Conservation (phyloP, 2,797 vertebrate species). For the Notamacropus eugenii region DNA sequence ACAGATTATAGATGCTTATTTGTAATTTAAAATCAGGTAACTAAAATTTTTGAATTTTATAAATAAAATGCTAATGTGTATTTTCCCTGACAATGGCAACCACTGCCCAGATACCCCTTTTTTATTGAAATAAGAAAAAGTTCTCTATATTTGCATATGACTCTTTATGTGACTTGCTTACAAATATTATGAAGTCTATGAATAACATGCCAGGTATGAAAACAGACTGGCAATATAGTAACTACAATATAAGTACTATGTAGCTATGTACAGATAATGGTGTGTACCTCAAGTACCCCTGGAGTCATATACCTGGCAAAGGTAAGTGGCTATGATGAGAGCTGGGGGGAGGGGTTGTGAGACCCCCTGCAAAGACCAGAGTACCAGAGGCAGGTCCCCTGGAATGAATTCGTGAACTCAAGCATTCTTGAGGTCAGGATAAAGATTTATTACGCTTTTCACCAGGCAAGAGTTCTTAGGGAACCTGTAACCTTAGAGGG, state of each 20-base stretch:
- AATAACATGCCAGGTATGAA: conserved; percentile 45
- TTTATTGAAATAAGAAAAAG: conserved; percentile 13
- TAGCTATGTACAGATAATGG: not conserved
- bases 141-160: conserved; percentile 47
- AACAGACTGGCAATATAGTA: conserved; percentile 33
- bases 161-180: conserved; percentile 33
- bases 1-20: not conserved
- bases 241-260: conserved; percentile 34
- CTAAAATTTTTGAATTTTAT: not conserved
- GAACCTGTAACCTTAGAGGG: too few relatives aligned
- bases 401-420: too few relatives aligned
- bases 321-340: not conserved
- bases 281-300: not conserved
- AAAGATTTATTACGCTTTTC: too few relatives aligned
- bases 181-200: conserved; percentile 24
- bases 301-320: conserved; percentile 12
- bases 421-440: too few relatives aligned
- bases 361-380: too few relatives aligned
- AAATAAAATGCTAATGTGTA: not conserved
- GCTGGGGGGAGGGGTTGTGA: too few relatives aligned
- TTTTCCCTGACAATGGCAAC: not conserved
- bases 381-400: too few relatives aligned
- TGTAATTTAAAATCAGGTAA: conserved; percentile 11
- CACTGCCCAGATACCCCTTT: not conserved
- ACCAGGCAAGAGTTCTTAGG: too few relatives aligned